A percentile compares a stretch with the other conserved stretches of the same genome.
phyloP scores from a whole-genome alignment of 2,113 vertebrate species.

The human (Homo sapiens) region GRCh38 chr6:31266001-31266500 shows the following conservation, averaged over 20 bases:
- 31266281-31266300: neutral
- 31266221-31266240: neutral
- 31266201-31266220: neutral
- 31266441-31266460: neutral
- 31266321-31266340: neutral
- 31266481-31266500: neutral
- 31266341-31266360: neutral
- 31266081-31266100: rapidly evolving
- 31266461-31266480: neutral
- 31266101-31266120: no score
- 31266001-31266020: no score
- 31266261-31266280: neutral
- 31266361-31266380: neutral
- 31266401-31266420: neutral
- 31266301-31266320: neutral
- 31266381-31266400: neutral
- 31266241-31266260: neutral
- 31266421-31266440: neutral
- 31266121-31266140: neutral
- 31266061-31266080: neutral
- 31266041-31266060: rapidly evolving
- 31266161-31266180: neutral
- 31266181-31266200: rapidly evolving
- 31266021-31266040: no score
- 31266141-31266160: neutral